These are phyloP conservation scores for Passer domesticus DNA, from an alignment of 2,113 vertebrate genomes.

Conservation along the genomic window DNA sequence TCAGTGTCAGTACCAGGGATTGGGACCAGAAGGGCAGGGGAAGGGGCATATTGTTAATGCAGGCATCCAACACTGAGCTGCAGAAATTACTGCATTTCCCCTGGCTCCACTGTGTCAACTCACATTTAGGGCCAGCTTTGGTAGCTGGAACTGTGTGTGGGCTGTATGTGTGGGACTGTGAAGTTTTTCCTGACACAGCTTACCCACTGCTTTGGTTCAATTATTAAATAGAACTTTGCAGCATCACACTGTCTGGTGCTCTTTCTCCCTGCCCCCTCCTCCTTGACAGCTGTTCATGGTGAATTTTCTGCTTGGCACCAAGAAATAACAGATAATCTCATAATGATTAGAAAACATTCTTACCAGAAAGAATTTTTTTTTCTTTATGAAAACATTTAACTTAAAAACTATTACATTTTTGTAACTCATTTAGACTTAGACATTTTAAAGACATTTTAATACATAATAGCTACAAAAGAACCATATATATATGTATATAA, in stretches of 20 bases:
- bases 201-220: background rate
- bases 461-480: background rate
- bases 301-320: background rate
- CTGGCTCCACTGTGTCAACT: background rate
- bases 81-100: background rate
- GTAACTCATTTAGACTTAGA: background rate
- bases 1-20: background rate
- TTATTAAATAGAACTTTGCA: constrained; percentile 30
- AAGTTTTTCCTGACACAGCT: constrained; percentile 41
- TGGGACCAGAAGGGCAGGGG: background rate
- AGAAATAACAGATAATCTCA: background rate
- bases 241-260: background rate
- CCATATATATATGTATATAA: background rate
- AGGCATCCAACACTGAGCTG: background rate
- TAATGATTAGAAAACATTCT: background rate
- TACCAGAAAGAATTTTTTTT: background rate
- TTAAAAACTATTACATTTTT: background rate
- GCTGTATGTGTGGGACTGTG: background rate
- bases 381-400: background rate
- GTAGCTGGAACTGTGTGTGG: background rate
- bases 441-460: background rate
- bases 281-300: background rate
- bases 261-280: background rate
- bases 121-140: background rate
- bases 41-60: background rate